Evolutionary conservation across 2,113 vertebrate genomes (phyloP).

Genomic region (Columba livia): DNA sequence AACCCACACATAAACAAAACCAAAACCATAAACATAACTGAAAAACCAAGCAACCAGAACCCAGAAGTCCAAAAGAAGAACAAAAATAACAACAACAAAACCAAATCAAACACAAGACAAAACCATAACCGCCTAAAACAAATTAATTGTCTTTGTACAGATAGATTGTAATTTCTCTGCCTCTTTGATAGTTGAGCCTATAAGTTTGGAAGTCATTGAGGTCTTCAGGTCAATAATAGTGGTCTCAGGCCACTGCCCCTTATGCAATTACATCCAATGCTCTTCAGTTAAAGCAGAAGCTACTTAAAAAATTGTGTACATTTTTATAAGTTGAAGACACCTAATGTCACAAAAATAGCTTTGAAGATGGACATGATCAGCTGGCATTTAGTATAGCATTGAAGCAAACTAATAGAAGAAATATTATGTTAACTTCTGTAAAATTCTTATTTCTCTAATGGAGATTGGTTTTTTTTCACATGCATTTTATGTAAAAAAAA

Average conservation of each 20-base stretch:
- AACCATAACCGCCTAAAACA: neutral
- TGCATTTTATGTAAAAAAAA: neutral
- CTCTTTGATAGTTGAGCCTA: neutral
- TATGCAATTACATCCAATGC: neutral
- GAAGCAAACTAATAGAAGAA: neutral
- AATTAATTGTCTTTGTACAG: neutral
- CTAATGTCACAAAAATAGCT: neutral
- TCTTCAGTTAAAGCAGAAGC: neutral
- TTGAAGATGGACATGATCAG: neutral
- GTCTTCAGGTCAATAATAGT: neutral
- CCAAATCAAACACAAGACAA: too few relatives aligned
- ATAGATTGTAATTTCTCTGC: neutral
- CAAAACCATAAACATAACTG: too few relatives aligned
- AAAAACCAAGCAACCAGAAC: too few relatives aligned
- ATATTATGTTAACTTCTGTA: neutral
- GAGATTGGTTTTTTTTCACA: accelerated
- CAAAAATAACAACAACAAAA: too few relatives aligned
- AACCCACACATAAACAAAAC: too few relatives aligned
- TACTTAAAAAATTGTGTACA: accelerated
- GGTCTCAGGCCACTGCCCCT: neutral
- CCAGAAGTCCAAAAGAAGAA: too few relatives aligned
- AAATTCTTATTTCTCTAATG: neutral
- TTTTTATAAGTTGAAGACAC: neutral
- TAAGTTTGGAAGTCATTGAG: neutral
- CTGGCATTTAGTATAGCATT: neutral